Evolutionary conservation across 2,888 invertebrate genomes (phyloP).

Genomic region (Alitta virens): DNA sequence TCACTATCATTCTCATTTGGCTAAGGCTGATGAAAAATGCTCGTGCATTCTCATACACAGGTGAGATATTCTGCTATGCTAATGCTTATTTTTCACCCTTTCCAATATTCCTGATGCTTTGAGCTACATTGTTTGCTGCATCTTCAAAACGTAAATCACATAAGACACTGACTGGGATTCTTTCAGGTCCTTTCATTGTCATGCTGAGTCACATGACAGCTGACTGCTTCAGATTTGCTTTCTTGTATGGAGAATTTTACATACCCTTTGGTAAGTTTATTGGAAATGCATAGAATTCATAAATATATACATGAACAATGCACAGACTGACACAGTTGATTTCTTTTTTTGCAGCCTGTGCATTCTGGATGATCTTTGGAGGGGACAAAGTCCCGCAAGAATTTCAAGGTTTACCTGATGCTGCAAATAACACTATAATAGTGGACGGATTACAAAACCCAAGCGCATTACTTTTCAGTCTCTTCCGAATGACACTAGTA

Average conservation of each 20-base stretch:
- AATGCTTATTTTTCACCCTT: no score
- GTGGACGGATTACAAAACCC: slow-evolving; percentile 23
- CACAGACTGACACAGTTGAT: not conserved
- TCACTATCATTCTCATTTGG: slow-evolving; percentile 53
- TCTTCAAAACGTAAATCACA: no score
- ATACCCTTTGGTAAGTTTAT: slow-evolving; percentile 50
- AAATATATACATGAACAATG: not conserved
- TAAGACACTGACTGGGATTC: no score
- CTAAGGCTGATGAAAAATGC: slow-evolving; percentile 51
- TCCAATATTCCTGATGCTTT: no score
- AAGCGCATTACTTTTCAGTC: slow-evolving; percentile 28
- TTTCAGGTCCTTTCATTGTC: slow-evolving; percentile 54
- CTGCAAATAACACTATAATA: slow-evolving; percentile 23
- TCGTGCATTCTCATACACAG: slow-evolving; percentile 45
- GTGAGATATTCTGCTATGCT: slow-evolving; percentile 29
- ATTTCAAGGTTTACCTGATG: slow-evolving; percentile 21
- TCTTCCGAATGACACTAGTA: slow-evolving; percentile 54
- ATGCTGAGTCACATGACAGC: slow-evolving; percentile 51
- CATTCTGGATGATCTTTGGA: slow-evolving; percentile 55
- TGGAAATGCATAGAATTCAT: not conserved
- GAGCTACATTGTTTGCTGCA: no score
- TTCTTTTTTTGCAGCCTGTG: slow-evolving; percentile 40
- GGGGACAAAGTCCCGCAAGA: slow-evolving; percentile 38
- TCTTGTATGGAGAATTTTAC: slow-evolving; percentile 52
- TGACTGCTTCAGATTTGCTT: slow-evolving; percentile 46